These are phyloP conservation scores for Microtus pennsylvanicus DNA, from an alignment of 2,113 vertebrate genomes.

Conservation along the genomic window DNA sequence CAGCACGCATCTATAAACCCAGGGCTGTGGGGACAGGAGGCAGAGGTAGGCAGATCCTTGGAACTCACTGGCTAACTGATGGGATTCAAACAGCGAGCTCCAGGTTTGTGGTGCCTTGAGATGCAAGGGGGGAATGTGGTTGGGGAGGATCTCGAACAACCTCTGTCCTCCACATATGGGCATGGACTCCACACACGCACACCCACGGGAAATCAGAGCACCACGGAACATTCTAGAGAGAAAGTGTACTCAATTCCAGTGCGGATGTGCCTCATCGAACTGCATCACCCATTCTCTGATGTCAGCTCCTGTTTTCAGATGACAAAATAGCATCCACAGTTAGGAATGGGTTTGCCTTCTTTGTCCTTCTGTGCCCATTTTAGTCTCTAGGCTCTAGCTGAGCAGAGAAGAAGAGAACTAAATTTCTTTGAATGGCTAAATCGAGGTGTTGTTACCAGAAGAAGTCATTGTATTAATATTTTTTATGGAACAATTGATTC, in stretches of 20 bases:
- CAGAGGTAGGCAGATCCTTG: background rate
- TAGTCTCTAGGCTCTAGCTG: too few relatives aligned
- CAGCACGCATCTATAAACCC: background rate
- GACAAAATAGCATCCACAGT: background rate
- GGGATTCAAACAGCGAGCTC: too few relatives aligned
- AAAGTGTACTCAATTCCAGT: background rate
- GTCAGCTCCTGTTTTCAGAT: background rate
- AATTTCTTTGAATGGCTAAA: background rate
- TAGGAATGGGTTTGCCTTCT: background rate
- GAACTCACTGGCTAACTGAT: background rate
- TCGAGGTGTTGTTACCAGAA: too few relatives aligned
- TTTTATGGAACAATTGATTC: background rate
- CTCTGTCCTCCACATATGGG: background rate
- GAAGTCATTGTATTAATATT: background rate
- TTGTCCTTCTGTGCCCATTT: too few relatives aligned
- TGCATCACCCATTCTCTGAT: background rate
- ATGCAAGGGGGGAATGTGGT: background rate
- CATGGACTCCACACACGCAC: background rate
- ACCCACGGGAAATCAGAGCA: background rate
- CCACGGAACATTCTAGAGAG: background rate
- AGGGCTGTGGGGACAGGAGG: background rate
- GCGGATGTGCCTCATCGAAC: too few relatives aligned
- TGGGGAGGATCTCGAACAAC: background rate
- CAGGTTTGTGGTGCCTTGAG: too few relatives aligned
- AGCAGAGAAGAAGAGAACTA: background rate